Base-by-base conservation (phyloP, 2,113 vertebrate species). In the Xenopus borealis region DNA sequence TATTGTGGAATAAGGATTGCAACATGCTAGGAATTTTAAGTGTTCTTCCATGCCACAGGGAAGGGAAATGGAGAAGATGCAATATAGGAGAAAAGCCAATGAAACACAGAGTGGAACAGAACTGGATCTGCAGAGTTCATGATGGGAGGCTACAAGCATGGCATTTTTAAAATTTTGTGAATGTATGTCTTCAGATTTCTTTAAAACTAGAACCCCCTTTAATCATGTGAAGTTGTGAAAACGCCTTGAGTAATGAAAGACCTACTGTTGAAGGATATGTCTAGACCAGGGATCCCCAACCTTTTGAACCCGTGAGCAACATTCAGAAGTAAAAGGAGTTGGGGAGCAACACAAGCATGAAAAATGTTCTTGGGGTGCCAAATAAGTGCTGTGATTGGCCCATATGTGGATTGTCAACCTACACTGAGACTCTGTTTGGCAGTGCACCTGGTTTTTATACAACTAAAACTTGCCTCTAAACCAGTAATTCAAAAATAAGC, bases 1-100 rank as follows among this genome's bases (percentile, higher is more conserved):
- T 76, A 50, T 64, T 63, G 74, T 70, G 67, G 50, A 77, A 63
- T 20, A 70, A 77, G 74, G 66, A 70, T 70, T 67, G n/a, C 40
- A 62, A 66, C 74, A 77, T 77, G 74, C 74, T 33, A 70, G 74
- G 74, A 69, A 16, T 33, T 62, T 40, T 40, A 14, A 23, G 58
- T 76, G 66, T 70, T 77, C 74, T 70, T 70, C 74, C 74, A 77
- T 77, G 74, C 74, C 74, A 33, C 59, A 46, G 58, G 74, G 55
- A 44, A 66, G 73, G 62, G 57, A 55, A 69, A 76, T 69, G 73
- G 46, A 67, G 19, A 57, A 76, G 46, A 57, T 23, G 61, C 63
- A 50, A 64, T 40, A 40, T 50, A 18, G 74, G 58, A 62, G 20
- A 62, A 69, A 77, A 70, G 74, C 66, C 68, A 63, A 77, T 69